Evolutionary conservation across 1,140 invertebrate species (phyloP), one percentile per base, ranked within the genome.

Genomic region (Drosophila erecta): DNA sequence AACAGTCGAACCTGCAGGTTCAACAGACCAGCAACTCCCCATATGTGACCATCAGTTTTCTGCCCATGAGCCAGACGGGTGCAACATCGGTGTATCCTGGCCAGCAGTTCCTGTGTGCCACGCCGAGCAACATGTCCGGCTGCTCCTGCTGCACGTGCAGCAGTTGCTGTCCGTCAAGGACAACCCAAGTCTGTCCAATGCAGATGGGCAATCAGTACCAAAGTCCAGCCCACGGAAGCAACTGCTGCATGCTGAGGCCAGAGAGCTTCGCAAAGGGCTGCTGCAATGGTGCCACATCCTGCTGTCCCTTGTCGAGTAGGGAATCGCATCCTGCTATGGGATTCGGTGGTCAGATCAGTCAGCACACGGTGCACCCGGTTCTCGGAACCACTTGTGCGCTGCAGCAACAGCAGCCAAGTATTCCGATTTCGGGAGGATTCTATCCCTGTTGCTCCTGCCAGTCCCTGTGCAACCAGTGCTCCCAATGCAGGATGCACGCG

Each of bases 31-130:
- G 17, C 14, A 44, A 22, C n/a, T 12, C 67, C 4, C 57, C 74
- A 4, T 70, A 66, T 51, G 22, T 78, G 15, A 64, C 78, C 41
- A 66, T 87, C 11, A 87, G 57, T 15, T 56, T 87, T 20, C 0
- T 55, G 11, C 53, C 72, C 11, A 12, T 66, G 60, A 0, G 15
- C 35, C 58, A 55, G 27, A 14, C 49, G 12, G 11, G 37, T 53
- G 44, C 47, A 4, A 10, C 12, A 8, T 22, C 62, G 44, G 41
- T 74, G 38, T 60, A 49, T 47, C 69, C 71, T 38, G 59, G 54
- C 24, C 75, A 54, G 57, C 74, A 62, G 24, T 61, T 40, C 4
- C 53, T 38, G 27, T 20, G 40, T 20, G 44, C 64, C 4, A 11
- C 44, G 22, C 20, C 35, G 24, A 41, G 40, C 51, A 77, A 37